Percentiles rank a stretch among this genome's conserved stretches.
phyloP scores from a whole-genome alignment of 1,140 invertebrate genomes.

The Vanessa tameamea region DNA sequence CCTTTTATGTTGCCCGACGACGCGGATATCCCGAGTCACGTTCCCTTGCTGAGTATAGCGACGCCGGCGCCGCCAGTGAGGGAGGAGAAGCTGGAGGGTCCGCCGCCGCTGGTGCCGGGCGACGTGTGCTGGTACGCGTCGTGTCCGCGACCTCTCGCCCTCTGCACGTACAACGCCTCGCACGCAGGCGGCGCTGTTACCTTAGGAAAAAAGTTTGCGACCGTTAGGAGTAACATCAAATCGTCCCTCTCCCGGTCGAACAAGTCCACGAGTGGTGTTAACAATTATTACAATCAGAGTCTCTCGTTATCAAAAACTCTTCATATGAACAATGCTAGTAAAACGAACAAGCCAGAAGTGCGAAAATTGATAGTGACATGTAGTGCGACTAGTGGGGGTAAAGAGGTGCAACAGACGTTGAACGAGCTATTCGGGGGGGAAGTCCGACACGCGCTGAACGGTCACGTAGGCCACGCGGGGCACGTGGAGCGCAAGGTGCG shows the following conservation, averaged over 20 bases:
- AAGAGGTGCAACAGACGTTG: constrained; percentile 62
- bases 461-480: constrained; percentile 54
- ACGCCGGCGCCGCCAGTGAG: constrained; percentile 40
- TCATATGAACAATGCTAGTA: constrained; percentile 67
- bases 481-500: constrained; percentile 38
- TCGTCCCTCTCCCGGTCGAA: constrained; percentile 62
- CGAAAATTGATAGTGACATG: constrained; percentile 75
- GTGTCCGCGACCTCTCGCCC: constrained; percentile 72
- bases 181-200: constrained; percentile 72
- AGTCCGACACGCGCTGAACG: constrained; percentile 61
- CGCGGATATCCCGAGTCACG: constrained; percentile 47
- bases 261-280: constrained; percentile 50
- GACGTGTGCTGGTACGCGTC: constrained; percentile 77
- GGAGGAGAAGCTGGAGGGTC: constrained; percentile 52
- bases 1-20: constrained; percentile 60
- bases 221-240: constrained; percentile 75
- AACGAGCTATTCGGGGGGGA: constrained; percentile 60
- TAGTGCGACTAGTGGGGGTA: constrained; percentile 52
- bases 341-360: constrained; percentile 73
- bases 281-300: constrained; percentile 66
- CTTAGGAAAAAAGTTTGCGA: constrained; percentile 71
- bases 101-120: constrained; percentile 52
- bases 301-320: constrained; percentile 66
- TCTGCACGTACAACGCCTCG: constrained; percentile 75
- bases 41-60: constrained; percentile 45